These are phyloP conservation scores for Sphaerodactylus townsendi DNA, from an alignment of 2,113 vertebrate genomes.

Conservation along the genomic window DNA sequence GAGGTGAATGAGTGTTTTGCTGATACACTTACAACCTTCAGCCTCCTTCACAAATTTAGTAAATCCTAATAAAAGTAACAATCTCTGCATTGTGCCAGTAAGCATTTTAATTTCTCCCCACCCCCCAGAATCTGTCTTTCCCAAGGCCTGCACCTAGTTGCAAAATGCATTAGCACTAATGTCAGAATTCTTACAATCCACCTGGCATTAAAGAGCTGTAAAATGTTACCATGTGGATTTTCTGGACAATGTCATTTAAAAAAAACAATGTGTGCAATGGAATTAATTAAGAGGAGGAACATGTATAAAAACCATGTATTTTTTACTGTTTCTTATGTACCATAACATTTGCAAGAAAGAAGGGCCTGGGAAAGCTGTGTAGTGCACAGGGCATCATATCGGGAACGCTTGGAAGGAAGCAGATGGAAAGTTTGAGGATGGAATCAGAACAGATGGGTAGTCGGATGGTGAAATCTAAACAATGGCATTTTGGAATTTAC, in stretches of 20 bases:
- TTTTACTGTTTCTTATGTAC: constrained; percentile 66
- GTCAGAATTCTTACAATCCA: constrained; percentile 60
- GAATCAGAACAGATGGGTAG: constrained; percentile 71
- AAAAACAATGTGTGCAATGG: constrained; percentile 57
- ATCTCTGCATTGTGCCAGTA: constrained; percentile 27
- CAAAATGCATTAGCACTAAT: constrained; percentile 54
- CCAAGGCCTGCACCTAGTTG: constrained; percentile 52
- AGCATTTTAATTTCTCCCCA: constrained; percentile 49
- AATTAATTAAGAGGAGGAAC: constrained; percentile 69
- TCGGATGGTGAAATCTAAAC: constrained; percentile 71
- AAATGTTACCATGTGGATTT: constrained; percentile 52
- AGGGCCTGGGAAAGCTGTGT: constrained; percentile 67
- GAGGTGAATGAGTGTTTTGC: not conserved
- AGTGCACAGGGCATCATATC: constrained; percentile 50
- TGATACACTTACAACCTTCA: not conserved
- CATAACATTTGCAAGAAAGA: constrained; percentile 71
- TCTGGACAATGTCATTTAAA: constrained; percentile 64
- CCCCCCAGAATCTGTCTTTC: constrained; percentile 44
- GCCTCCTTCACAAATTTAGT: not conserved
- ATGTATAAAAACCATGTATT: constrained; percentile 54
- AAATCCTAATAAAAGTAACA: constrained; percentile 25
- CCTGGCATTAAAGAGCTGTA: constrained; percentile 44
- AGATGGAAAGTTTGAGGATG: constrained; percentile 73
- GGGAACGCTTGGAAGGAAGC: constrained; percentile 61
- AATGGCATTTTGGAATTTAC: constrained; percentile 67